Evolutionary conservation across 2,113 vertebrate species (phyloP), one percentile per base, ranked within the genome.

Genomic region (Nothoprocta pentlandii): DNA sequence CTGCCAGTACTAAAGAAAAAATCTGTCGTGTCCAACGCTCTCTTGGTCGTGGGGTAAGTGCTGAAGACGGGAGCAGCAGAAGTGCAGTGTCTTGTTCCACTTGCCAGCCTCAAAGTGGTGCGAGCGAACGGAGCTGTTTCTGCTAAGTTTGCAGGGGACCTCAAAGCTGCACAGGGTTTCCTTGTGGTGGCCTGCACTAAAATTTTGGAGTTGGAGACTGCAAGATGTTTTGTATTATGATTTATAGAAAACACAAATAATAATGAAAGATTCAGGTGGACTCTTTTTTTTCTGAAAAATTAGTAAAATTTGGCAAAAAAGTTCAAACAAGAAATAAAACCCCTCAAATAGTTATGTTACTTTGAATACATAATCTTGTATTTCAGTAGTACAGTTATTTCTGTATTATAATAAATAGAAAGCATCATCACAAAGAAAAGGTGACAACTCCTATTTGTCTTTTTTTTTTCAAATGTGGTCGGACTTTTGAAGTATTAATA

Each of bases 51-150:
- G 6, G 63, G 2, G 22, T 6, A 4, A 30, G 67, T 11, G 63
- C 36, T 51, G 41, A 53, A 36, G 73, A 10, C 23, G 82, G 69
- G 53, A 69, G 61, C 26, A 36, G 59, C 10, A 4, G 26, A 3
- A 23, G 42, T 9, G 26, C 3, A 3, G 9, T 2, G 4, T 46
- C 53, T 58, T 22, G 8, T 49, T 49, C 49, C 6, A 1, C 32
- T 59, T 58, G 28, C 62, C 77, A 61, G 0, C 56, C 34, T 30
- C 56, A 39, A 47, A 5, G 1, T 12, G 1, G 16, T 2, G 1
- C 6, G 4, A 0, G 2, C 0, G 1, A 21, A 12, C 25, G 22
- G 51, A n/a, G 36, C 28, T 25, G 0, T 41, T 67, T 41, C 32
- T 87, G 46, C 36, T 17, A 2, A 32, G 23, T 10, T 36, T 53